Conservation (phyloP, 2,888 invertebrate species). For the Polyommatus icarus region DNA sequence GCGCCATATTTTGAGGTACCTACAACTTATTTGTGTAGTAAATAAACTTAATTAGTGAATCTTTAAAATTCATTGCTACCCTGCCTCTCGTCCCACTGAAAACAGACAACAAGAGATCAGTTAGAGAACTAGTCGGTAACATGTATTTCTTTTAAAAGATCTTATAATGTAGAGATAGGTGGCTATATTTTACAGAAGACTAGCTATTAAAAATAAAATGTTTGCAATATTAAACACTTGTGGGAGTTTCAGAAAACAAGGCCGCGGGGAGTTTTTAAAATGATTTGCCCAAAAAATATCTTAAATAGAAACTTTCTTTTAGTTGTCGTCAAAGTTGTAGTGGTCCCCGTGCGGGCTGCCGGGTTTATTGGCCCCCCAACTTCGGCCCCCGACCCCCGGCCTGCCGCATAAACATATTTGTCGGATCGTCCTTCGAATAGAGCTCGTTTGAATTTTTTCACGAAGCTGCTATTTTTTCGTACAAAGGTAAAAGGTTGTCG, state of each 20-base stretch:
- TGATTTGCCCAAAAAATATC: not conserved
- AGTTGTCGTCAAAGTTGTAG: conserved; percentile 8
- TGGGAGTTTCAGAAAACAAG: not conserved
- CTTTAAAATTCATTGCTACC: too few relatives aligned
- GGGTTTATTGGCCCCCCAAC: conserved; percentile 8
- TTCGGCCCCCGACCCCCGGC: not conserved
- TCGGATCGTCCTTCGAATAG: conserved; percentile 3
- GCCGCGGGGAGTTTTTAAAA: not conserved
- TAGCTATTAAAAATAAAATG: not conserved
- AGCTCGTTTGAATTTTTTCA: not conserved
- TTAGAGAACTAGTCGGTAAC: too few relatives aligned
- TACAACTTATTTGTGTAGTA: too few relatives aligned
- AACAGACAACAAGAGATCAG: too few relatives aligned
- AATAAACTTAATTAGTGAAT: too few relatives aligned
- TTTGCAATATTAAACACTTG: not conserved
- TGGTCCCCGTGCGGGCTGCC: not conserved
- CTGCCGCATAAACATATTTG: conserved; percentile 4
- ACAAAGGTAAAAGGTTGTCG: conserved; percentile 7
- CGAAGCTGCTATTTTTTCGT: not conserved
- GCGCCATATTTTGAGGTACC: too few relatives aligned
- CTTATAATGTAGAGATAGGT: not conserved
- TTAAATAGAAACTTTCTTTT: not conserved
- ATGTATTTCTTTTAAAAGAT: not conserved
- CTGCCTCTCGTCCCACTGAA: too few relatives aligned
- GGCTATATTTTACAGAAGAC: not conserved